Conservation (phyloP, 2,888 invertebrate genomes). For the Phytoseiulus persimilis region DNA sequence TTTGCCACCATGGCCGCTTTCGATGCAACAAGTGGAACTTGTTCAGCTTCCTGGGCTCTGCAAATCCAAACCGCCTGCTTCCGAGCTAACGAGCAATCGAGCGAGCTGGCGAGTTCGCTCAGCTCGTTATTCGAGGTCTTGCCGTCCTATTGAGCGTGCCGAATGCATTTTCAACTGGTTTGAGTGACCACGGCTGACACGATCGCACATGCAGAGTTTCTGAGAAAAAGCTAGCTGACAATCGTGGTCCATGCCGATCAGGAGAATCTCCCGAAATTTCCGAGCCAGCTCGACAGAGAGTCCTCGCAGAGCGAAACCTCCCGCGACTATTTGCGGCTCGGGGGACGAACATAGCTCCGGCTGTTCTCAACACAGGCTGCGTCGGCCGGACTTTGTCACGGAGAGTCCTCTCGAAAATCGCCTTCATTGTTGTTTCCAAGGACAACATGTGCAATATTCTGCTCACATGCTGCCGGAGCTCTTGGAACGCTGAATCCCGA, state of each 20-base stretch:
- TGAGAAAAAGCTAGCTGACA: too few relatives aligned
- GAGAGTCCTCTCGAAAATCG: neutral
- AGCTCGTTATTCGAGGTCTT: neutral
- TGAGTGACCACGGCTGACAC: too few relatives aligned
- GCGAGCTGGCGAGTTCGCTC: neutral
- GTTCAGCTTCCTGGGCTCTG: neutral
- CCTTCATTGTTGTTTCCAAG: neutral
- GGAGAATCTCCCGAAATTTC: neutral
- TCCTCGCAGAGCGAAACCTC: neutral
- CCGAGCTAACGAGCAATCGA: neutral
- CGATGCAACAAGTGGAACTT: neutral
- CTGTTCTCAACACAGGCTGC: neutral
- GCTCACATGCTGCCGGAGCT: too few relatives aligned
- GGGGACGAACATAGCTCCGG: neutral
- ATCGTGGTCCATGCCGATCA: neutral
- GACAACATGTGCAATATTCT: neutral
- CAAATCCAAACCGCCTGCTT: neutral
- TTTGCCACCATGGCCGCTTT: neutral
- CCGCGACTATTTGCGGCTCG: neutral
- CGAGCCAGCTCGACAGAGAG: neutral
- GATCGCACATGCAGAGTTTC: too few relatives aligned
- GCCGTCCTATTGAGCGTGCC: neutral
- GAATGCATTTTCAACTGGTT: neutral
- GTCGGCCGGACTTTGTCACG: neutral
- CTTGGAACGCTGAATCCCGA: too few relatives aligned